Conservation (phyloP, 2,888 invertebrate genomes). For the Endomychus coccineus region DNA sequence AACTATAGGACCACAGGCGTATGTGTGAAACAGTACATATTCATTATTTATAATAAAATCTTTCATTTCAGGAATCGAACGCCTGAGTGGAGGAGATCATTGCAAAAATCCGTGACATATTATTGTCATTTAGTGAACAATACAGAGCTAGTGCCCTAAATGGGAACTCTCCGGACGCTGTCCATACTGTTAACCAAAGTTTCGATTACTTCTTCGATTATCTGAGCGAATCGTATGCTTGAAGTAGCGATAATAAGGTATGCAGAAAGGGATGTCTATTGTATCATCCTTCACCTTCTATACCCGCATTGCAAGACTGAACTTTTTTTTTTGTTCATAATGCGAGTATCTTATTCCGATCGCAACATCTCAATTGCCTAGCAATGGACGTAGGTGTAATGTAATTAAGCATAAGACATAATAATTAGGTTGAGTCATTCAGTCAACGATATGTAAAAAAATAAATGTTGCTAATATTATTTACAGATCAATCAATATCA, state of each 20-base stretch:
- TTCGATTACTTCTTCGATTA: conserved; percentile 58
- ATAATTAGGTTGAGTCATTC: no score
- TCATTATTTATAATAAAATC: neutral
- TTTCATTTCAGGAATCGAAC: conserved; percentile 79
- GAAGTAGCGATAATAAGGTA: conserved; percentile 27
- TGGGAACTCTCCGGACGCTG: conserved; percentile 39
- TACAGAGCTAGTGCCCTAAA: conserved; percentile 48
- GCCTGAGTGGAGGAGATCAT: conserved; percentile 85
- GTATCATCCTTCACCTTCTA: conserved; percentile 9
- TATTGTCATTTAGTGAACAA: conserved; percentile 66
- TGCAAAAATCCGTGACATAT: conserved; percentile 74
- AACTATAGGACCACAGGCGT: no score
- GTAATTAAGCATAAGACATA: no score
- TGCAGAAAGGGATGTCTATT: conserved; percentile 11
- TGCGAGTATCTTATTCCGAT: no score
- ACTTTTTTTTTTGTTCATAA: no score
- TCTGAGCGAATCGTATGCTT: conserved; percentile 60
- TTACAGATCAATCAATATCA: no score
- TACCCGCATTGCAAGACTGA: conserved; percentile 11
- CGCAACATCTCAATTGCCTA: no score
- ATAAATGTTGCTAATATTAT: no score
- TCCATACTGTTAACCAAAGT: conserved; percentile 43
- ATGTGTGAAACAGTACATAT: no score
- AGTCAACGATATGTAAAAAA: no score
- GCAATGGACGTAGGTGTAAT: no score